These are phyloP conservation scores for Philereme transversata DNA, from an alignment of 2,888 invertebrate genomes.

Conservation along the genomic window DNA sequence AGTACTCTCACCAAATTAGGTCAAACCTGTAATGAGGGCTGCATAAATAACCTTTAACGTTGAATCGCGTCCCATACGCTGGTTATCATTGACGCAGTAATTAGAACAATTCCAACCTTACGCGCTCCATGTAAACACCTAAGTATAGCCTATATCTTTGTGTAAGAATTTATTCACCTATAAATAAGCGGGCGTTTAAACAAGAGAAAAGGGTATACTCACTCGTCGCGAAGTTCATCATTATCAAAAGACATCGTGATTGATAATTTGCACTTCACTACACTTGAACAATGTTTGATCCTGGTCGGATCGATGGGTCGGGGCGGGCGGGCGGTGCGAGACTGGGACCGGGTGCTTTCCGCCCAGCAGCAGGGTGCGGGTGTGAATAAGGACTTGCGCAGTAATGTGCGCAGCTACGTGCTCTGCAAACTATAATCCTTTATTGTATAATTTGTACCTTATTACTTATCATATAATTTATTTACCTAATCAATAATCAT, in stretches of 20 bases:
- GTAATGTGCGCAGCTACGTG: conserved; percentile 34
- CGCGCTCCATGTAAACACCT: conserved; percentile 27
- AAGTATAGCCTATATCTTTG: conserved; percentile 4
- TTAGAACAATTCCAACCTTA: conserved; percentile 10
- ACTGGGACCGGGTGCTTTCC: conserved; percentile 57
- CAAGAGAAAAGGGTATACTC: conserved; percentile 66
- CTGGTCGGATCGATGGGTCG: conserved; percentile 63
- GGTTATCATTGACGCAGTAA: conserved; percentile 20
- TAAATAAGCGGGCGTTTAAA: neutral
- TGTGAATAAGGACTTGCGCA: conserved; percentile 57
- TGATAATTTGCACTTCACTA: conserved; percentile 50
- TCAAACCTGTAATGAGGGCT: conserved; percentile 31
- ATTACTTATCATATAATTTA: conserved; percentile 8
- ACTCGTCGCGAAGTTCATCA: conserved; percentile 89
- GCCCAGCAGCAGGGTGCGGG: conserved; percentile 64
- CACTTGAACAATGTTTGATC: conserved; percentile 35
- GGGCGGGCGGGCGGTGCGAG: conserved; percentile 60
- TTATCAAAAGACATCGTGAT: conserved; percentile 84
- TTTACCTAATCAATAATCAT: neutral
- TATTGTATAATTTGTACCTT: conserved; percentile 18
- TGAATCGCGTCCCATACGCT: conserved; percentile 4
- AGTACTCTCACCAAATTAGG: conserved; percentile 41
- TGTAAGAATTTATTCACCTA: neutral
- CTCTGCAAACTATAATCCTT: conserved; percentile 21
- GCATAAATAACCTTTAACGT: conserved; percentile 1